phyloP scores from a whole-genome alignment of 1,140 invertebrate species.

The Cheumatopsyche charites region DNA sequence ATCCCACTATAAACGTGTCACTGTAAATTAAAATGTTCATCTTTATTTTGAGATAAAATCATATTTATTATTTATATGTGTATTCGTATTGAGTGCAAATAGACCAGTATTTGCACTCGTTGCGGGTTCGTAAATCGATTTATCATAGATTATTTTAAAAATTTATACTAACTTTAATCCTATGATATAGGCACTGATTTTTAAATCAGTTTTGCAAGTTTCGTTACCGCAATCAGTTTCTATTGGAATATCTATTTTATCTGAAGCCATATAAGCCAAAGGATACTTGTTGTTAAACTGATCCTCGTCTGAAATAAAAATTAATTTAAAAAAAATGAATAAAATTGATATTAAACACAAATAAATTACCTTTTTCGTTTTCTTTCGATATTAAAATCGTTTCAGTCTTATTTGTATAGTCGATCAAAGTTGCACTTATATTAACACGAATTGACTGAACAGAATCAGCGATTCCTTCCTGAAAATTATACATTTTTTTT shows the following conservation, averaged over 20 bases:
- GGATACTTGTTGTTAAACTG: conserved; percentile 25
- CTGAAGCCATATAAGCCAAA: conserved; percentile 38
- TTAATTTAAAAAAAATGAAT: neutral
- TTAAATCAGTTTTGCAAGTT: conserved; percentile 52
- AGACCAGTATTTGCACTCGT: too few species aligned
- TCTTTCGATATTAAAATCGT: conserved; percentile 16
- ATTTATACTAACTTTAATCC: neutral
- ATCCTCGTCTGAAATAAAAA: conserved; percentile 4
- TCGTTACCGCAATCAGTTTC: conserved; percentile 54
- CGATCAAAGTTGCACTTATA: conserved; percentile 38
- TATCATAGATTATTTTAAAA: neutral
- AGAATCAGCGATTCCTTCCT: conserved; percentile 52
- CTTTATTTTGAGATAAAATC: too few species aligned
- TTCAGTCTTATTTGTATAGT: neutral
- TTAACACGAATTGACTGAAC: conserved; percentile 52
- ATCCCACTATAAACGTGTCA: conserved; percentile 53
- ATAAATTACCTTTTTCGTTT: conserved; percentile 25
- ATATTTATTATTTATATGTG: too few species aligned
- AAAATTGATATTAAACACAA: neutral
- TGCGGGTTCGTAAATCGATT: too few species aligned
- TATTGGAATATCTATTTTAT: conserved; percentile 51
- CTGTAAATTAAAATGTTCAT: too few species aligned
- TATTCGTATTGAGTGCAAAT: conserved; percentile 39
- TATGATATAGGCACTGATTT: conserved; percentile 40
- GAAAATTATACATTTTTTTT: conserved; percentile 18